phyloP scores from a whole-genome alignment of 2,113 vertebrate genomes.

The Oncorhynchus mykiss region DNA sequence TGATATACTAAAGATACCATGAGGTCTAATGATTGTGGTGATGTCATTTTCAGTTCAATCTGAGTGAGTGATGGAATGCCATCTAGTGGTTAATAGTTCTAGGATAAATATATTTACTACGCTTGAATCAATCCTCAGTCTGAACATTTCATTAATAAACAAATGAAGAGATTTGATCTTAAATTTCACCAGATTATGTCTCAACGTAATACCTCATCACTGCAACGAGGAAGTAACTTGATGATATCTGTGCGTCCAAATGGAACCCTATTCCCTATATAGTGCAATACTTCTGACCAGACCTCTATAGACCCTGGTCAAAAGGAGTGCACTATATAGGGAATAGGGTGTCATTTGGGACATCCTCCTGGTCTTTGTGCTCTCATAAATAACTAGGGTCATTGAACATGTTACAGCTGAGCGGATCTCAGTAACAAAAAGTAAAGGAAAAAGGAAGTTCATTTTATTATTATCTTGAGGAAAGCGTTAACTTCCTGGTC shows the following conservation, averaged over 20 bases:
- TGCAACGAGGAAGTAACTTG: background rate
- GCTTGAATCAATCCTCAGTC: too few relatives aligned
- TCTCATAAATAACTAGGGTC: background rate
- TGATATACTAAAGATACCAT: background rate
- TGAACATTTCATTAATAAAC: background rate
- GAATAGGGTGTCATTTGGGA: too few relatives aligned
- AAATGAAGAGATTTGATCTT: background rate
- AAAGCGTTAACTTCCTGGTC: background rate
- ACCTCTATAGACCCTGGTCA: too few relatives aligned
- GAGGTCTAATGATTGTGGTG: background rate
- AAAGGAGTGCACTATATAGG: too few relatives aligned
- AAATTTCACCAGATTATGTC: background rate
- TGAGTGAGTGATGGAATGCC: background rate
- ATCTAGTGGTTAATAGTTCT: background rate
- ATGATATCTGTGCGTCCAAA: background rate
- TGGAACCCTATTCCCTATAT: too few relatives aligned
- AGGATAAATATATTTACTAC: background rate
- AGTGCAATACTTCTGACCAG: too few relatives aligned
- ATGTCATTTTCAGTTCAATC: background rate
- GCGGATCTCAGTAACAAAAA: background rate
- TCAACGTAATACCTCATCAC: background rate
- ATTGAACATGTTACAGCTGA: background rate
- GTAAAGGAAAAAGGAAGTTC: background rate
- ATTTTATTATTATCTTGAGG: background rate
- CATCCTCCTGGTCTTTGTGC: background rate